Evolutionary conservation across 2,797 vertebrate genomes (phyloP), one percentile per base, ranked within the genome.

Genomic region (Mustela erminea): DNA sequence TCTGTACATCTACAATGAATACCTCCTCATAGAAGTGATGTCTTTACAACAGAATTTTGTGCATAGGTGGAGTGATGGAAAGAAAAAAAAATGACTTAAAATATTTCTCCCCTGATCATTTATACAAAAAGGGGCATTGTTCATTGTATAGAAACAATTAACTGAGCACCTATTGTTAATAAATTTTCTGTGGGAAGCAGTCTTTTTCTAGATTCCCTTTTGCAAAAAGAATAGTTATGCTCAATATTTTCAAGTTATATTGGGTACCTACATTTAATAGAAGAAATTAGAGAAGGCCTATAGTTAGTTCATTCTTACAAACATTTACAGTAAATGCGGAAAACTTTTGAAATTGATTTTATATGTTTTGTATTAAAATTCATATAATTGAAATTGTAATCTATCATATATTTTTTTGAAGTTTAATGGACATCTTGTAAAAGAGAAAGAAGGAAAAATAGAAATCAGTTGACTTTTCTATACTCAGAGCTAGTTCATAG

Each of bases 281-380:
- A 94, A 72, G 35, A 95, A 70, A 77, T 49, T 70, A 66, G 20
- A 87, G 27, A 93, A 74, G 35, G 7, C 10, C 35, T 95, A n/a
- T 13, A 66, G 20, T 92, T 93, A 94, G 5, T 72, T 85, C 83
- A 88, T 92, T 95, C 72, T 20, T 90, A 83, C 1, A 91, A 56
- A 64, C 54, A 83, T 83, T 97, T 96, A 90, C 54, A 83, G 38
- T 89, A 77, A 68, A 92, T 77, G 41, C 15, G 95, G 54, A 90
- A 85, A 77, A 17, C 5, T 89, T 96, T 95, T 87, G 7, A 82
- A 96, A 85, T 93, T 97, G 72, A 91, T 97, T 98, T 97, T 96
- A 95, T 97, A 97, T 52, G 41, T 95, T 97, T 97, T 96, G 10
- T 96, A 97, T 97, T 96, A 97, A 98, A 97, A 88, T 94, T 62